Conservation (phyloP, 2,888 invertebrate genomes). For the Resseliella maxima region DNA sequence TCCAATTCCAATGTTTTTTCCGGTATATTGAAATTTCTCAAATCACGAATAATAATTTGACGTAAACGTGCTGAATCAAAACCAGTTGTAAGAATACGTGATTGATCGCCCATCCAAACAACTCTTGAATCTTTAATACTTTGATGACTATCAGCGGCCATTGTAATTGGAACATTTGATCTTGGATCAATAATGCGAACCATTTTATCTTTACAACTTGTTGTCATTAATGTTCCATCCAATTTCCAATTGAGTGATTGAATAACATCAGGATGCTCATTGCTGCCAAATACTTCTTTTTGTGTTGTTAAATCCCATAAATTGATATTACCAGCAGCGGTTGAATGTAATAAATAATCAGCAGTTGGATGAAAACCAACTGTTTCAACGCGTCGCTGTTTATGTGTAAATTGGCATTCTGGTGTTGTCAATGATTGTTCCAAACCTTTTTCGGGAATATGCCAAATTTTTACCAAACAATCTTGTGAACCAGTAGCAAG, state of each 20-base stretch:
- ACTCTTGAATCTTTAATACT: conserved; percentile 92
- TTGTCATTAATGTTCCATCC: conserved; percentile 81
- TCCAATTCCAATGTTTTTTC: conserved; percentile 85
- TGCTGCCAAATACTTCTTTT: conserved; percentile 82
- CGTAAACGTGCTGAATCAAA: conserved; percentile 88
- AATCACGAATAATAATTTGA: conserved; percentile 89
- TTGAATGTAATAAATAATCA: conserved; percentile 87
- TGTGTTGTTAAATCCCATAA: conserved; percentile 89
- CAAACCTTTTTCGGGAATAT: conserved; percentile 84
- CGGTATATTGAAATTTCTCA: conserved; percentile 80
- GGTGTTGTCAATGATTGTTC: conserved; percentile 81
- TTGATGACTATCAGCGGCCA: conserved; percentile 82
- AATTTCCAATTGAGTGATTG: conserved; percentile 92
- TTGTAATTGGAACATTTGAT: conserved; percentile 71
- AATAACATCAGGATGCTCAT: conserved; percentile 86
- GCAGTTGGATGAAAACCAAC: conserved; percentile 93
- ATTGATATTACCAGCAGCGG: conserved; percentile 83
- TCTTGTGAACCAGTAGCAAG: conserved; percentile 91
- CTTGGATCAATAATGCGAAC: conserved; percentile 88
- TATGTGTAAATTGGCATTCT: conserved; percentile 84
- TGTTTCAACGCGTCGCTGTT: conserved; percentile 87
- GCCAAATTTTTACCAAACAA: conserved; percentile 89
- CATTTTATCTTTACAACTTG: conserved; percentile 92
- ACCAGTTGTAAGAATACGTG: conserved; percentile 86
- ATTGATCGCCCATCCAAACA: conserved; percentile 89